These are phyloP conservation scores for Drosophila atripex DNA, from an alignment of 2,888 invertebrate species.

Conservation along the genomic window DNA sequence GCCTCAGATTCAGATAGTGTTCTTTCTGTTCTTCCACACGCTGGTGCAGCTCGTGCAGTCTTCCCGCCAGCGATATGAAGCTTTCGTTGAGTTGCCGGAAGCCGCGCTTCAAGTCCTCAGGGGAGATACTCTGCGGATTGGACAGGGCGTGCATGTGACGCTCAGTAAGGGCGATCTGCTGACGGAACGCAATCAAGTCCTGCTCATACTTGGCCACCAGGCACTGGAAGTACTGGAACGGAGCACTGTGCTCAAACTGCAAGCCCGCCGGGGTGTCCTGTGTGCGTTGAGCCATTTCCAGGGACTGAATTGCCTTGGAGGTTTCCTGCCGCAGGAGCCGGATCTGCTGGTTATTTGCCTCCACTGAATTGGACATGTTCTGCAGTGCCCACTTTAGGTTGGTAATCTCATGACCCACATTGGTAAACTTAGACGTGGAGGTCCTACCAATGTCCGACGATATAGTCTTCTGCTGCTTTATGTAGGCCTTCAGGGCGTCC, in stretches of 20 bases:
- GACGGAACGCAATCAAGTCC: conserved; percentile 88
- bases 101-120: conserved; percentile 91
- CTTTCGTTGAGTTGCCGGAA: conserved; percentile 93
- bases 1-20: conserved; percentile 91
- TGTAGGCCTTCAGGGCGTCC: conserved; percentile 91
- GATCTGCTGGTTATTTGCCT: conserved; percentile 82
- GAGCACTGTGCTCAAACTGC: conserved; percentile 90
- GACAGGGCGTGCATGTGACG: conserved; percentile 88
- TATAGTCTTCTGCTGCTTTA: conserved; percentile 92
- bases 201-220: conserved; percentile 89
- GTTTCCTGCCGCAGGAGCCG: conserved; percentile 88
- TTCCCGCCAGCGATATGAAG: conserved; percentile 93
- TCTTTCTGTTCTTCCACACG: conserved; percentile 92
- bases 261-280: conserved; percentile 90
- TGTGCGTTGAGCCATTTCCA: conserved; percentile 91
- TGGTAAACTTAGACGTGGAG: conserved; percentile 84
- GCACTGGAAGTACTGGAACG: conserved; percentile 88
- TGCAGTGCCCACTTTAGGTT: conserved; percentile 80
- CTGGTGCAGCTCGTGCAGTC: conserved; percentile 91
- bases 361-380: conserved; percentile 82
- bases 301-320: conserved; percentile 88
- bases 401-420: conserved; percentile 80
- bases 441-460: conserved; percentile 92
- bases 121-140: conserved; percentile 86
- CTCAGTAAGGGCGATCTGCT: conserved; percentile 90